Base-by-base conservation (phyloP, 2,797 vertebrate genomes). In the Poecile montanus region DNA sequence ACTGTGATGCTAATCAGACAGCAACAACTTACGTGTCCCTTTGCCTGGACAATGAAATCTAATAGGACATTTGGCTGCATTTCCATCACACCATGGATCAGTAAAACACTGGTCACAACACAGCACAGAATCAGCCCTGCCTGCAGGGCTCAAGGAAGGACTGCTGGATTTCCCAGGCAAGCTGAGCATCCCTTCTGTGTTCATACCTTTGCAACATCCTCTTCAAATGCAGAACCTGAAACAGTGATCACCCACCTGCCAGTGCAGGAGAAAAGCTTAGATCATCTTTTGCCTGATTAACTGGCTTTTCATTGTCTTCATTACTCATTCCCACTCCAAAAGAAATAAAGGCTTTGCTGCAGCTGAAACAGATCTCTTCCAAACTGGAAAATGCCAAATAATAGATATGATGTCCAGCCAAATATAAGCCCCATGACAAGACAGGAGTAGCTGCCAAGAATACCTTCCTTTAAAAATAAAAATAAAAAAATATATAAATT, bases 171-270 rank as follows among this genome's bases (percentile, higher is more conserved):
- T 16, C 54, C 38, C 21, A 30, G 60, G 62, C 4, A 27, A 51
- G 27, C 57, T 25, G 20, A 68, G n/a, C 34, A 11, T 25, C 60
- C 34, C 26, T 22, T 40, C 38, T 9, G 34, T 5, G 27, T 7
- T 70, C 2, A 1, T 6, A 32, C 8, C 23, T 79, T 17, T n/a
- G 11, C 16, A n/a, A 30, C 2, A 72, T 1, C 21, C 23, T 21
- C 58, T 40, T 20, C 58, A 36, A 67, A 75, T 25, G 4, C 19
- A 47, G 53, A 76, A 45, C 9, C 20, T 50, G 50, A 16, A 27
- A 16, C 1, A 60, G 29, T 0, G 0, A 66, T 11, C 0, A 0
- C 13, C 26, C 6, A 2, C 36, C n/a, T 34, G 62, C 5, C 44
- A 48, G n/a, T 0, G 0, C 13, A 57, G 29, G 9, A 76, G 34